phyloP scores from a whole-genome alignment of 1,140 invertebrate species.

The Drosophila rhopaloa region DNA sequence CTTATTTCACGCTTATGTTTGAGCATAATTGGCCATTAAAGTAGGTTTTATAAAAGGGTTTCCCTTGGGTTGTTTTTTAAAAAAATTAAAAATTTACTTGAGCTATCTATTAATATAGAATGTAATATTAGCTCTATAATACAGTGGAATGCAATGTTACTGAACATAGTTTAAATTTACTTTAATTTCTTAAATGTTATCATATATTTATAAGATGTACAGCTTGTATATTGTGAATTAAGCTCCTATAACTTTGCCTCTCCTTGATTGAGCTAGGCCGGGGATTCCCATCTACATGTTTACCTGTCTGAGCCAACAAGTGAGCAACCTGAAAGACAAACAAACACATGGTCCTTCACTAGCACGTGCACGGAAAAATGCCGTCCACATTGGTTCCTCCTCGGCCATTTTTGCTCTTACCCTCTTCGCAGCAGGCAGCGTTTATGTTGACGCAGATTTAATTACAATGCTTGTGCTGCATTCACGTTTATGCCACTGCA shows the following conservation, averaged over 20 bases:
- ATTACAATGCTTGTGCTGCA: constrained; percentile 74
- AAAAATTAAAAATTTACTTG: too few species aligned
- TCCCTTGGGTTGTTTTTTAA: not conserved
- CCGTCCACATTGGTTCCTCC: constrained; percentile 14
- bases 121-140: too few species aligned
- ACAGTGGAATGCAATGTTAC: too few species aligned
- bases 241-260: not conserved
- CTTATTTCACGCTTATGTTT: not conserved
- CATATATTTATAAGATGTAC: too few species aligned
- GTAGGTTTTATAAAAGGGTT: not conserved
- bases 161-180: too few species aligned
- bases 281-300: constrained; percentile 4
- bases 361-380: constrained; percentile 26
- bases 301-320: constrained; percentile 31
- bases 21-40: too few species aligned
- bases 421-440: constrained; percentile 31
- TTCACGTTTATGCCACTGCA: constrained; percentile 71
- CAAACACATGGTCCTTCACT: constrained; percentile 8
- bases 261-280: constrained; percentile 5
- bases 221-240: not conserved
- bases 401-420: constrained; percentile 12
- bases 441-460: constrained; percentile 77
- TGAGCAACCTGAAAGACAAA: constrained; percentile 29
- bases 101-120: too few species aligned
- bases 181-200: too few species aligned